A percentile compares a stretch with the other conserved stretches of the same genome.
phyloP scores from a whole-genome alignment of 2,888 invertebrate genomes.

The Napeogenes sylphis region DNA sequence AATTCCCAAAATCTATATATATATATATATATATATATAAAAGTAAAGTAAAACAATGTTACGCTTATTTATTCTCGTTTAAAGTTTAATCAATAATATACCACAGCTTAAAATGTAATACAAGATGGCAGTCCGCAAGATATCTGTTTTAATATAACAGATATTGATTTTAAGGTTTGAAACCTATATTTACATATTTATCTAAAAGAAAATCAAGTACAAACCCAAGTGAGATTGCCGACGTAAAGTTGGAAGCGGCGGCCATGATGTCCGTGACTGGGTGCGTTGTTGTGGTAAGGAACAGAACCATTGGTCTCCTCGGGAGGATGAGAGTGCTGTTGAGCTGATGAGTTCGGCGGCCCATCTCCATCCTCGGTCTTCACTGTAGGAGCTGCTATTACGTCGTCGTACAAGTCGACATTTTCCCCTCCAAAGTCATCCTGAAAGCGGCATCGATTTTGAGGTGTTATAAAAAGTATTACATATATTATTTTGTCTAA shows the following conservation, averaged over 20 bases:
- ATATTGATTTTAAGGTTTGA: slow-evolving; percentile 41
- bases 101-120: slow-evolving; percentile 8
- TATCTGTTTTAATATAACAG: slow-evolving; percentile 40
- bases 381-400: slow-evolving; percentile 87
- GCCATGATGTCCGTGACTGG: slow-evolving; percentile 85
- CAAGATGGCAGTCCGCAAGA: slow-evolving; percentile 34
- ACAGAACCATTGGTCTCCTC: slow-evolving; percentile 83
- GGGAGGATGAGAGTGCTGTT: slow-evolving; percentile 72
- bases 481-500: slow-evolving; percentile 5
- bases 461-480: slow-evolving; percentile 4
- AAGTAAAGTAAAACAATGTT: too few relatives aligned
- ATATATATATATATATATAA: too few relatives aligned
- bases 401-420: slow-evolving; percentile 97
- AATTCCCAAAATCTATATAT: too few relatives aligned
- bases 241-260: slow-evolving; percentile 95
- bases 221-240: slow-evolving; percentile 99
- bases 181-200: slow-evolving; percentile 64
- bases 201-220: slow-evolving; percentile 70
- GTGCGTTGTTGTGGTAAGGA: slow-evolving; percentile 84
- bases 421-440: slow-evolving; percentile 91
- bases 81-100: slow-evolving; percentile 1
- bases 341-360: slow-evolving; percentile 76
- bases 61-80: not conserved
- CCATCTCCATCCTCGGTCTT: slow-evolving; percentile 78
- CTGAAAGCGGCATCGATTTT: slow-evolving; percentile 59